Percentiles rank a stretch among this genome's conserved stretches.
Evolutionary conservation across 2,888 invertebrate species (phyloP).

Genomic region (Stegophylla sp.): DNA sequence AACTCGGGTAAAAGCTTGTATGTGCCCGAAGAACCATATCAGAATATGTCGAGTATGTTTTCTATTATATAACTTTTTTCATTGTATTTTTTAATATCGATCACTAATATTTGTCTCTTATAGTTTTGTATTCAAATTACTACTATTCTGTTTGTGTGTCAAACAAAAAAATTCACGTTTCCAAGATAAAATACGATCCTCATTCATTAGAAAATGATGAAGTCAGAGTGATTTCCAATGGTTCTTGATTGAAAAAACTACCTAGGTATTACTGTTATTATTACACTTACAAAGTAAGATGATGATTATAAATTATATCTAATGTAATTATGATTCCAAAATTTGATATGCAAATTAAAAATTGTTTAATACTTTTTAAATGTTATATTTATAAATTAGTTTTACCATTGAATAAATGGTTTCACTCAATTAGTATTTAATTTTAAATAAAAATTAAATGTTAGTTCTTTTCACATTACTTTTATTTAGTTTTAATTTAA

Average conservation of each 20-base stretch:
- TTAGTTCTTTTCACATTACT: too few relatives aligned
- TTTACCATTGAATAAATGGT: too few relatives aligned
- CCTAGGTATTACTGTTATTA: neutral
- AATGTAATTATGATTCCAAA: neutral
- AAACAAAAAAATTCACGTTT: constrained; percentile 84
- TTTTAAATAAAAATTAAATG: too few relatives aligned
- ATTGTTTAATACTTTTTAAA: too few relatives aligned
- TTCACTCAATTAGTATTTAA: too few relatives aligned
- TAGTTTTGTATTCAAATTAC: constrained; percentile 83
- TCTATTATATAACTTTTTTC: neutral
- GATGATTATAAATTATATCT: neutral
- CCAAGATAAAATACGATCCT: constrained; percentile 67
- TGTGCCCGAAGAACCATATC: constrained; percentile 76
- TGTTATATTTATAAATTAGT: too few relatives aligned
- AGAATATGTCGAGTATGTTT: constrained; percentile 71
- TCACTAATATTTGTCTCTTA: constrained; percentile 63
- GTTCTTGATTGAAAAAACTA: constrained; percentile 1
- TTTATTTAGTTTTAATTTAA: too few relatives aligned
- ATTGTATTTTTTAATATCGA: neutral
- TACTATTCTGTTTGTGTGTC: constrained; percentile 87
- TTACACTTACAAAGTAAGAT: neutral
- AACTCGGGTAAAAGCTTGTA: constrained; percentile 78
- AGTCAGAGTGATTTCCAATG: neutral
- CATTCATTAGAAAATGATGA: constrained; percentile 23
- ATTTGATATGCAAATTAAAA: neutral